Conservation (phyloP, 1,140 invertebrate genomes). For the Phocides pigmalion region DNA sequence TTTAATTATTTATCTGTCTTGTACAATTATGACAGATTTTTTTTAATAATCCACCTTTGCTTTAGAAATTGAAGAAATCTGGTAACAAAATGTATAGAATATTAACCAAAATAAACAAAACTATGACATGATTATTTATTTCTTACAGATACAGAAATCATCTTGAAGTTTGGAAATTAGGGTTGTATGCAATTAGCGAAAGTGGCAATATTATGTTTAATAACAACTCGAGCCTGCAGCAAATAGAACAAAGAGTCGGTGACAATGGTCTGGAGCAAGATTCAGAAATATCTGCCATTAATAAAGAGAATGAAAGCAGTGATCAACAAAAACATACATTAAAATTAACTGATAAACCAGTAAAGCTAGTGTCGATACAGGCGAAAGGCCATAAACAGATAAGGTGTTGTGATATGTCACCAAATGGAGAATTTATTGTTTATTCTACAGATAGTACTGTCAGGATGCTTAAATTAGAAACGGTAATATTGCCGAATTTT, state of each 20-base stretch:
- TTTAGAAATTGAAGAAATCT: too few species aligned
- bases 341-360: slow-evolving; percentile 84
- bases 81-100: too few species aligned
- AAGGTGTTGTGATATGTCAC: slow-evolving; percentile 87
- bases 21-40: too few species aligned
- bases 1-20: too few species aligned
- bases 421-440: slow-evolving; percentile 87
- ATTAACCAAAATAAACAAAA: too few species aligned
- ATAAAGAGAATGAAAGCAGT: slow-evolving; percentile 38
- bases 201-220: slow-evolving; percentile 54
- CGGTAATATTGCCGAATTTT: slow-evolving; percentile 60
- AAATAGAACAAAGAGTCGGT: slow-evolving; percentile 43
- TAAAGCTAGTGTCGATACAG: slow-evolving; percentile 87
- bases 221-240: slow-evolving; percentile 40
- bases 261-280: slow-evolving; percentile 56
- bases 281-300: slow-evolving; percentile 46
- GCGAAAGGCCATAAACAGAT: slow-evolving; percentile 86
- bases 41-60: too few species aligned
- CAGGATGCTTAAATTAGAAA: slow-evolving; percentile 87
- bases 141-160: slow-evolving; percentile 86
- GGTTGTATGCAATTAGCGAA: slow-evolving; percentile 65
- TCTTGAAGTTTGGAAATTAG: slow-evolving; percentile 88
- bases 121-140: too few species aligned
- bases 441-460: slow-evolving; percentile 89
- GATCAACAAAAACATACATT: slow-evolving; percentile 54